phyloP scores from a whole-genome alignment of 2,888 invertebrate species.

The Drosophila vallismaia region DNA sequence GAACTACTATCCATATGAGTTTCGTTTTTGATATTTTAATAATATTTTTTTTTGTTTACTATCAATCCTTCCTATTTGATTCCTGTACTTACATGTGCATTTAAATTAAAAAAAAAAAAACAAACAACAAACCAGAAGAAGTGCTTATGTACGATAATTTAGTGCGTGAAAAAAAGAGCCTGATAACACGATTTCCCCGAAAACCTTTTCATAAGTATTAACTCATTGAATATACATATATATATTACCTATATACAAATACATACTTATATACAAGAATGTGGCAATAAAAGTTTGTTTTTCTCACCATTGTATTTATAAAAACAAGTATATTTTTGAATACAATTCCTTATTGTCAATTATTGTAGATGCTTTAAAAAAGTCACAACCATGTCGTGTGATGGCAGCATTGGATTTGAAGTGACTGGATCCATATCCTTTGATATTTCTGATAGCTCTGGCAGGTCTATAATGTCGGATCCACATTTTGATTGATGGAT shows the following conservation, averaged over 20 bases:
- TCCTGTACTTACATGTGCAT: constrained; percentile 54
- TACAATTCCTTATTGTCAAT: no score
- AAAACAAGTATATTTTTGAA: neutral
- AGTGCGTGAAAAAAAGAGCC: constrained; percentile 14
- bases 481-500: no score
- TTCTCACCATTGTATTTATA: constrained; percentile 17
- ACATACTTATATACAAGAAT: constrained; percentile 57
- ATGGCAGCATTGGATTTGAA: no score
- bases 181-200: constrained; percentile 59
- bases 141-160: constrained; percentile 44
- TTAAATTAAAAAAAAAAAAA: constrained; percentile 51
- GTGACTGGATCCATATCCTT: no score
- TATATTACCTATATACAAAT: constrained; percentile 49
- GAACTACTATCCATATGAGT: constrained; percentile 31
- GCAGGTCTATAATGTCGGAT: no score
- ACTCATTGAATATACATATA: constrained; percentile 65
- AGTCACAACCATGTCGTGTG: no score
- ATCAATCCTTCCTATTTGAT: constrained; percentile 35
- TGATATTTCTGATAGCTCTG: no score
- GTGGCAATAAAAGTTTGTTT: constrained; percentile 58
- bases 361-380: no score
- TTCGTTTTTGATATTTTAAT: constrained; percentile 42
- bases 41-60: constrained; percentile 27
- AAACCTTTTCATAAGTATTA: constrained; percentile 63
- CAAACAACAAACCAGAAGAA: constrained; percentile 15